These are phyloP conservation scores for Goniozus legneri DNA, from an alignment of 1,140 invertebrate species.

Conservation along the genomic window DNA sequence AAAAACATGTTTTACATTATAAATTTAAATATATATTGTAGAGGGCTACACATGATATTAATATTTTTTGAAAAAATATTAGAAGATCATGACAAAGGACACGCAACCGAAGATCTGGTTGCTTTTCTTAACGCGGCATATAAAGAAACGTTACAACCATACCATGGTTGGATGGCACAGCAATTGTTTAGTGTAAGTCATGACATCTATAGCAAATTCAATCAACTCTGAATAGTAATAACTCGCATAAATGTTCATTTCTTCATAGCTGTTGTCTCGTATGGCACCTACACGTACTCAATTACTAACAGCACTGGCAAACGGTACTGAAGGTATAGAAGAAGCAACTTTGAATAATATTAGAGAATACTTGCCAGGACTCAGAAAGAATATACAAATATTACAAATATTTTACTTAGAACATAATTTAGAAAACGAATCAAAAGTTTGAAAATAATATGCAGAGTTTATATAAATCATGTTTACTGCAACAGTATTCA, in stretches of 20 bases:
- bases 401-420: constrained; percentile 37
- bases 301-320: constrained; percentile 37
- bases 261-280: constrained; percentile 40
- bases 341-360: constrained; percentile 28
- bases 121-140: constrained; percentile 61
- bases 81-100: constrained; percentile 48
- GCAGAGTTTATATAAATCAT: not conserved
- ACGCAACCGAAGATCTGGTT: constrained; percentile 55
- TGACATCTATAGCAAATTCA: not conserved
- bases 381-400: constrained; percentile 33
- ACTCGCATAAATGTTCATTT: not conserved
- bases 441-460: not conserved
- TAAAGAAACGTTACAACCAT: constrained; percentile 60
- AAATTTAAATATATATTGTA: constrained; percentile 39
- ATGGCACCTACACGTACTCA: constrained; percentile 44
- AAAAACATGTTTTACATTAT: not conserved
- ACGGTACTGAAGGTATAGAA: constrained; percentile 34
- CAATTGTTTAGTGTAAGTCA: constrained; percentile 62
- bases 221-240: not conserved
- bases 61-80: constrained; percentile 59
- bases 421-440: constrained; percentile 25
- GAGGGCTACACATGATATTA: constrained; percentile 62
- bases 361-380: constrained; percentile 28
- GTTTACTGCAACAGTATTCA: not conserved
- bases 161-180: constrained; percentile 66